These are phyloP conservation scores for Pseudopodoces humilis DNA, from an alignment of 2,113 vertebrate genomes.

Conservation along the genomic window DNA sequence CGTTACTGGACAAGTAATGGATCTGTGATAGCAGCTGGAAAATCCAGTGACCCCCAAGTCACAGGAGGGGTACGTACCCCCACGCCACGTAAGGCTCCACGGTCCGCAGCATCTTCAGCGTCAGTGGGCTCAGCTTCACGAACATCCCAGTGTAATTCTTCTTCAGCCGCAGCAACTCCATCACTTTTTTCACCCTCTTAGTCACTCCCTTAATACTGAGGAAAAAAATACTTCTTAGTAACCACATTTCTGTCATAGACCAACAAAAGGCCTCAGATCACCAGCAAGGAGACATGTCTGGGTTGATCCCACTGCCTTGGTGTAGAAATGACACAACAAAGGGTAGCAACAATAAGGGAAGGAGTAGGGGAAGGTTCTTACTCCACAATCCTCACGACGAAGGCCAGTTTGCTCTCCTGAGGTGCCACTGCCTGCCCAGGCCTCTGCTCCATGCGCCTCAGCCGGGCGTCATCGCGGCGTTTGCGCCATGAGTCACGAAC, in stretches of 20 bases:
- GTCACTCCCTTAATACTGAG: constrained; percentile 87
- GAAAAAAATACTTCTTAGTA: not conserved
- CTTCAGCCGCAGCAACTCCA: constrained; percentile 81
- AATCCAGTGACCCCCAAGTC: not conserved
- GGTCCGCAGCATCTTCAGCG: constrained; percentile 78
- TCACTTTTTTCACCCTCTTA: constrained; percentile 72
- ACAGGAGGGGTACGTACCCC: constrained; percentile 77
- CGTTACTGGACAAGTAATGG: not conserved
- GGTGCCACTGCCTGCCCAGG: constrained; percentile 64
- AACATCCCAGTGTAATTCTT: constrained; percentile 90
- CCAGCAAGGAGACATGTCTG: accelerated
- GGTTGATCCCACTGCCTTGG: not conserved
- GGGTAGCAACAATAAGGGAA: accelerated
- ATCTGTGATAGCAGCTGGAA: not conserved
- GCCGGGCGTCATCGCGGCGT: constrained; percentile 75
- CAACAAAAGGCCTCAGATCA: not conserved
- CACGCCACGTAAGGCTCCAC: constrained; percentile 93
- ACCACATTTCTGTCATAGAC: not conserved
- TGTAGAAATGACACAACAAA: accelerated
- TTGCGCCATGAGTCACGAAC: constrained; percentile 80
- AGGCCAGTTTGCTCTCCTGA: constrained; percentile 81
- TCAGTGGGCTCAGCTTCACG: constrained; percentile 79
- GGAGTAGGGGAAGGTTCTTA: constrained; percentile 47
- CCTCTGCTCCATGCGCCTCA: constrained; percentile 75
- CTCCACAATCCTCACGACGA: constrained; percentile 85